Percentiles rank a stretch among this genome's conserved stretches.
These are phyloP conservation scores for Volucella inflata DNA, from an alignment of 2,888 invertebrate species.

Conservation along the genomic window DNA sequence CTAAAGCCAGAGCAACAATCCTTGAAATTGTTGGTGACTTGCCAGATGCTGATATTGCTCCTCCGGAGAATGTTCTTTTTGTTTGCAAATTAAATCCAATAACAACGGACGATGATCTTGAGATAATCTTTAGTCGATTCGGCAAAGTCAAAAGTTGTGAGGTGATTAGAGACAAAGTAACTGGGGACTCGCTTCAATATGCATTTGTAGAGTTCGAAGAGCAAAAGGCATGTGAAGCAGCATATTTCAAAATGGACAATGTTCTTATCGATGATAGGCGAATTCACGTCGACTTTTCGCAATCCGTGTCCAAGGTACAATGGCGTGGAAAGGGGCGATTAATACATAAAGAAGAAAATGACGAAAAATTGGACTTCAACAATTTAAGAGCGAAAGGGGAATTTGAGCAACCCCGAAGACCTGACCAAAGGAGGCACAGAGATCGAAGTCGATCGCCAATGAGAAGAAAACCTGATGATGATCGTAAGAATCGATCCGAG, in stretches of 20 bases:
- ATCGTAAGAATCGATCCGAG: not conserved
- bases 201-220: constrained; percentile 99
- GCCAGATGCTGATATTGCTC: constrained; percentile 98
- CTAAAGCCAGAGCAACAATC: constrained; percentile 97
- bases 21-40: constrained; percentile 99
- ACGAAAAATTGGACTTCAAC: constrained; percentile 80
- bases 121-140: constrained; percentile 98
- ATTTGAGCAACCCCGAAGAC: not conserved
- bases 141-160: constrained; percentile 97
- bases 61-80: constrained; percentile 99
- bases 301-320: constrained; percentile 97
- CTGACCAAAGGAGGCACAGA: not conserved
- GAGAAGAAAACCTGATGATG: not conserved
- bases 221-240: constrained; percentile 96
- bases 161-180: constrained; percentile 96
- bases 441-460: constrained; percentile 43
- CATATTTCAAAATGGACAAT: constrained; percentile 99
- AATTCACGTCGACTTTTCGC: constrained; percentile 99
- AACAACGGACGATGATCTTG: constrained; percentile 97
- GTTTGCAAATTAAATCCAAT: constrained; percentile 99
- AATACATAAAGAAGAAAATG: constrained; percentile 80
- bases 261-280: constrained; percentile 98
- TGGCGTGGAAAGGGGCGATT: constrained; percentile 95
- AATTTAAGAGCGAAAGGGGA: constrained; percentile 60
- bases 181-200: constrained; percentile 98